Conservation (phyloP, 2,888 invertebrate species). For the Seira ritae region DNA sequence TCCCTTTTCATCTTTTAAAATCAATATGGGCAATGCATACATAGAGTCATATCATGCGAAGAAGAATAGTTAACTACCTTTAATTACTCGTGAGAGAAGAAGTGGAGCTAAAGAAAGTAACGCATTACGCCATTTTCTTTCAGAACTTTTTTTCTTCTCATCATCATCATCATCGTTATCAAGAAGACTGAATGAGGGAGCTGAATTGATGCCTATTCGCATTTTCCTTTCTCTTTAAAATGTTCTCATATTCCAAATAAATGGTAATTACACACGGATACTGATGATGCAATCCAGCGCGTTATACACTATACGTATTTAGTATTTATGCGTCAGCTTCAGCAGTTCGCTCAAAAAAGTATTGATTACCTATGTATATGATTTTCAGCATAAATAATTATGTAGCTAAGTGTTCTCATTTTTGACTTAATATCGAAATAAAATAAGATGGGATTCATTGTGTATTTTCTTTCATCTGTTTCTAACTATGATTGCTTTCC, state of each 20-base stretch:
- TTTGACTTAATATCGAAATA: too few species aligned
- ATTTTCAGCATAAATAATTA: too few species aligned
- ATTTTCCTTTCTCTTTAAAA: neutral
- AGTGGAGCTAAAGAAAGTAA: slow-evolving; percentile 1
- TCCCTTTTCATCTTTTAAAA: neutral
- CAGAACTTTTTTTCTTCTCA: neutral
- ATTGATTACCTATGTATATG: too few species aligned
- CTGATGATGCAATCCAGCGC: neutral
- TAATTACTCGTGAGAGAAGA: slow-evolving; percentile 38
- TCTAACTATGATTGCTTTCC: too few species aligned
- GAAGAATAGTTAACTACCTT: slow-evolving; percentile 7
- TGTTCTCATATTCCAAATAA: neutral
- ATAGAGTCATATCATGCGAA: neutral
- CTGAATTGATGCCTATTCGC: neutral
- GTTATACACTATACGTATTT: too few species aligned
- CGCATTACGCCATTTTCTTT: slow-evolving; percentile 18
- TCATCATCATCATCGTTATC: too few species aligned
- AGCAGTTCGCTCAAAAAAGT: too few species aligned
- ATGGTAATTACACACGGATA: neutral
- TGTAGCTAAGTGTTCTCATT: too few species aligned
- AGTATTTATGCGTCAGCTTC: neutral
- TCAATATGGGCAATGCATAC: neutral
- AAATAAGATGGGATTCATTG: too few species aligned
- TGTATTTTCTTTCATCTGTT: too few species aligned
- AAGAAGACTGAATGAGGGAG: neutral